Percentiles rank a stretch among this genome's conserved stretches.
Conservation (phyloP, 2,888 invertebrate genomes). For the Entomobrya proxima region DNA sequence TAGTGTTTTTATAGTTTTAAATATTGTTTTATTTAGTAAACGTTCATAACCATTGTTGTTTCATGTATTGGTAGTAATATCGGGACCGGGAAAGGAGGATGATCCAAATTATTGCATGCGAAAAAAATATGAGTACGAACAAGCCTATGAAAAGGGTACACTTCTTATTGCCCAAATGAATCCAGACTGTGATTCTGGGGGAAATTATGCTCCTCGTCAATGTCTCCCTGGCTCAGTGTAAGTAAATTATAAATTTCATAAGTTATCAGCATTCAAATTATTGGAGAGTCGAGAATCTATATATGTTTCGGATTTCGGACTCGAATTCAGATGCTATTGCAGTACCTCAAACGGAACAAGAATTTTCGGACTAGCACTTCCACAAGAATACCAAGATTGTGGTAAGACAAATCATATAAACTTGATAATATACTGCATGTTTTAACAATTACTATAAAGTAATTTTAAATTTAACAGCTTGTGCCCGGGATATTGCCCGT, state of each 20-base stretch:
- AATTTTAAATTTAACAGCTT: slow-evolving; percentile 64
- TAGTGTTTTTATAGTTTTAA: slow-evolving; percentile 17
- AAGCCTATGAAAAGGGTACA: slow-evolving; percentile 78
- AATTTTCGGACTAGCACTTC: slow-evolving; percentile 82
- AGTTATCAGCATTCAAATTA: not conserved
- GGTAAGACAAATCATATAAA: slow-evolving; percentile 78
- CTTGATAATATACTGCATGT: not conserved
- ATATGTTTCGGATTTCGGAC: not conserved
- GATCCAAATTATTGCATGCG: slow-evolving; percentile 76
- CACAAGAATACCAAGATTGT: slow-evolving; percentile 80
- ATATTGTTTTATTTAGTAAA: too few relatives aligned
- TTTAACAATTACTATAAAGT: not conserved
- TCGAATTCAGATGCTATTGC: slow-evolving; percentile 76
- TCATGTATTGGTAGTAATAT: not conserved
- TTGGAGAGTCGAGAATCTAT: too few relatives aligned
- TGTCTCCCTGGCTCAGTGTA: slow-evolving; percentile 85
- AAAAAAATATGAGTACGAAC: slow-evolving; percentile 79
- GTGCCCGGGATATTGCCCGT: slow-evolving; percentile 71
- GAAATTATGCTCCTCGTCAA: slow-evolving; percentile 80
- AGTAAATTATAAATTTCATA: slow-evolving; percentile 75
- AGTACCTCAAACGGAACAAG: slow-evolving; percentile 81
- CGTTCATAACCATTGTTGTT: not conserved
- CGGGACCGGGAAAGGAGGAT: not conserved
- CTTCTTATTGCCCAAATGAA: slow-evolving; percentile 81
- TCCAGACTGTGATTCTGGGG: slow-evolving; percentile 82